Evolutionary conservation across 2,888 invertebrate species (phyloP), one percentile per base, ranked within the genome.

Genomic region (Opisthograptis luteolata): DNA sequence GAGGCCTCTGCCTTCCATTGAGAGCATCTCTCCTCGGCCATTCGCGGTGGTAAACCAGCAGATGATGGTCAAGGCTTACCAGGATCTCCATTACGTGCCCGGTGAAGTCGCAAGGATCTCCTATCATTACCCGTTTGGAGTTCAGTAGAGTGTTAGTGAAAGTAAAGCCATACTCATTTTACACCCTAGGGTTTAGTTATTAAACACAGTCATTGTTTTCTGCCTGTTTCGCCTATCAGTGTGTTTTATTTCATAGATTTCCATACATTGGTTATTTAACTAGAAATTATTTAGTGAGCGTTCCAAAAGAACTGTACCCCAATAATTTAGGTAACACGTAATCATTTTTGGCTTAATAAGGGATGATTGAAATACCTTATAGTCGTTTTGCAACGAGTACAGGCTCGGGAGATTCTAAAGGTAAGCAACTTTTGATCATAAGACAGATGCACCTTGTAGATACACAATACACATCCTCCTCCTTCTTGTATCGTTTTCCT

Each of bases 51-150:
- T 88, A 24, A 89, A 88, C 55, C 89, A 90, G 63, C 89, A 88
- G 63, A 88, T 90, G 89, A 88, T 90, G 90, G 87, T 89, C 50
- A 90, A 90, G 41, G 89, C 89, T 0, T 90, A 89, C 43, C 90
- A 88, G 56, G 89, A 90, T 41, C 65, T 89, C 13, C 89, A 88
- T 63, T 89, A 88, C 45, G 84, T 82, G 1, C 87, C 88, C 6
- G 76, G 84, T 44, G 90, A 90, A 37, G 86, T 89, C 0, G 73
- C 89, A 0, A 81, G 89, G 70, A 87, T 90, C 52, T 84, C 88
- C 0, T 90, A 89, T 39, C 87, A 88, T 54, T 89, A 89, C 60
- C 87, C 89, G 5, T 90, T 87, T 60, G 89, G 88, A 42, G 87
- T 89, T 40, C 86, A 87, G 60, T 87, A 82, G 41, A 30, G 41